phyloP scores from a whole-genome alignment of 2,888 invertebrate species.

The Drosophila siamana region DNA sequence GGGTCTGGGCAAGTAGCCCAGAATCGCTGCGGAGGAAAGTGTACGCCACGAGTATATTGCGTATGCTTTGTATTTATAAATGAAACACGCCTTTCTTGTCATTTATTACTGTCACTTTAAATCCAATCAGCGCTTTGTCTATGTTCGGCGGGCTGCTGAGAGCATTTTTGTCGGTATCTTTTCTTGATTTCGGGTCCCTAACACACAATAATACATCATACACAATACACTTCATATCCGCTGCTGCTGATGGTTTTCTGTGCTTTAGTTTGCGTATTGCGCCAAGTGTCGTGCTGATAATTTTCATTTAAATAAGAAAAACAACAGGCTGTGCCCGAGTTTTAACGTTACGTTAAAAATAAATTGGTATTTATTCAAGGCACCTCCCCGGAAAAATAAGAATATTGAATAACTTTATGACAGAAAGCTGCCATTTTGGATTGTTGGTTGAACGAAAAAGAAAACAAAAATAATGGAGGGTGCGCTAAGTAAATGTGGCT shows the following conservation, averaged over 20 bases:
- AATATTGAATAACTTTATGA: constrained; percentile 27
- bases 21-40: constrained; percentile 19
- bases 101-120: constrained; percentile 83
- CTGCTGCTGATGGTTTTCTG: constrained; percentile 6
- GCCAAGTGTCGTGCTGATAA: constrained; percentile 54
- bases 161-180: constrained; percentile 15
- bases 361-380: constrained; percentile 48
- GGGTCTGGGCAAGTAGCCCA: constrained; percentile 9
- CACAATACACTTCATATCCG: constrained; percentile 44
- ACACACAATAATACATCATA: constrained; percentile 37
- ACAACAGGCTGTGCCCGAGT: constrained; percentile 21
- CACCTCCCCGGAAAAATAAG: constrained; percentile 10
- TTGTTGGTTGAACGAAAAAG: background rate
- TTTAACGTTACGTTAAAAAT: constrained; percentile 42
- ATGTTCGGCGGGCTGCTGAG: constrained; percentile 51
- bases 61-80: constrained; percentile 67
- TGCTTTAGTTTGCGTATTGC: constrained; percentile 24
- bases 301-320: constrained; percentile 58
- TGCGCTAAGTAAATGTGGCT: constrained; percentile 2
- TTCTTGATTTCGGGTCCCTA: constrained; percentile 3
- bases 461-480: constrained; percentile 2
- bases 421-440: constrained; percentile 12
- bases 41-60: constrained; percentile 30
- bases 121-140: constrained; percentile 82
- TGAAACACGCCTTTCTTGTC: constrained; percentile 79